A percentile compares a stretch with the other conserved stretches of the same genome.
Conservation (phyloP, 2,113 vertebrate genomes). For the Aptenodytes forsteri region DNA sequence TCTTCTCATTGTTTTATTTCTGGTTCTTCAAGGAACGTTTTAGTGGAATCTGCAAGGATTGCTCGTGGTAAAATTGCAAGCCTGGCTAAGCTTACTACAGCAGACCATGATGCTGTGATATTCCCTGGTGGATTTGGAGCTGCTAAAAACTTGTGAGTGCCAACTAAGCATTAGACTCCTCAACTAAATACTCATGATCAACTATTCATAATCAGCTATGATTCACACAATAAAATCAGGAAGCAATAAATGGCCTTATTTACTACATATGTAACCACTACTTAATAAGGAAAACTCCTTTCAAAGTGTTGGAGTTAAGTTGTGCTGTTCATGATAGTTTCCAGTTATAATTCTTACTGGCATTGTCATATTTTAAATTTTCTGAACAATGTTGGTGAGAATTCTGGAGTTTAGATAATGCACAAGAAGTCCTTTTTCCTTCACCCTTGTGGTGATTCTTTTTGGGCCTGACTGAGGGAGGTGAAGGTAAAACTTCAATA, state of each 20-base stretch:
- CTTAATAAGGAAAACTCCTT: not conserved
- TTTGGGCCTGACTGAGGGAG: not conserved
- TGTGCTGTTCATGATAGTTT: not conserved
- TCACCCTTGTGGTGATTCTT: not conserved
- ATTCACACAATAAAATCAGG: not conserved
- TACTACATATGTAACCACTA: not conserved
- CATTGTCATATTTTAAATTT: not conserved
- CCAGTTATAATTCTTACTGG: not conserved
- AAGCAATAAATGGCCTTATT: not conserved
- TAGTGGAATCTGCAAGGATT: constrained; percentile 92
- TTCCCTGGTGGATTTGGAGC: constrained; percentile 95
- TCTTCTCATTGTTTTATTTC: not conserved
- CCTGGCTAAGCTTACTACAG: constrained; percentile 77
- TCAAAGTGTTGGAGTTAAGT: not conserved
- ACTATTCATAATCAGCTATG: not conserved
- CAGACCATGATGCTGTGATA: constrained; percentile 85
- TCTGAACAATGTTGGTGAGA: not conserved
- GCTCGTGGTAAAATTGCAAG: constrained; percentile 88
- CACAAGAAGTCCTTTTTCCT: not conserved
- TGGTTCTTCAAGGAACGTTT: constrained; percentile 79
- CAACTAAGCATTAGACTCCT: not conserved
- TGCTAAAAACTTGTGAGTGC: constrained; percentile 89
- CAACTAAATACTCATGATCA: not conserved
- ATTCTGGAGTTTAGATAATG: not conserved
- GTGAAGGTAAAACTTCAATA: not conserved